Evolutionary conservation across 2,888 invertebrate species (phyloP).

Genomic region (Dynastes maya): DNA sequence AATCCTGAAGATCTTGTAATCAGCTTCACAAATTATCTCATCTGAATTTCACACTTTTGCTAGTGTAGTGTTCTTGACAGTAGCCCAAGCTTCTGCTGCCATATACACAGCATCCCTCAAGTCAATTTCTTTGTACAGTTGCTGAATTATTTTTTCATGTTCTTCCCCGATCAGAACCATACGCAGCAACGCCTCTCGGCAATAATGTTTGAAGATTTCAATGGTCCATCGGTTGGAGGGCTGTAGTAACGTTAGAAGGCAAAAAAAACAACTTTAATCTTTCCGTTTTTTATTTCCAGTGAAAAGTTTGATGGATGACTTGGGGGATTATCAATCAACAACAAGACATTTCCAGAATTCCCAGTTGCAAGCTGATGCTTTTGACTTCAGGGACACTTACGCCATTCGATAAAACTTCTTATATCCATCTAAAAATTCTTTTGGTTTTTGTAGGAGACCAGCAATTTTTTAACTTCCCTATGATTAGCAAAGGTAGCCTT

Average conservation of each 20-base stretch:
- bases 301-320: not conserved
- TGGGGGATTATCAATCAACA: not conserved
- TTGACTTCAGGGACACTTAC: not conserved
- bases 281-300: not conserved
- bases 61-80: not conserved
- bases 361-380: not conserved
- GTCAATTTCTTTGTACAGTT: too few species aligned
- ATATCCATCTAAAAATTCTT: not conserved
- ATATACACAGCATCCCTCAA: constrained; percentile 7
- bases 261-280: constrained; percentile 5
- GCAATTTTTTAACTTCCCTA: not conserved
- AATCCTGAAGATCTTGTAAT: too few species aligned
- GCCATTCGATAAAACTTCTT: not conserved
- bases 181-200: not conserved
- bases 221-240: not conserved
- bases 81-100: constrained; percentile 3
- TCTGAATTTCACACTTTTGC: too few species aligned
- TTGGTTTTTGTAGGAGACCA: not conserved
- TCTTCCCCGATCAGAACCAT: not conserved
- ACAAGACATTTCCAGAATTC: not conserved
- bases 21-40: too few species aligned
- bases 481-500: constrained; percentile 4
- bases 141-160: not conserved
- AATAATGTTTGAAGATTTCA: constrained; percentile 10
- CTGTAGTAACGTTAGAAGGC: not conserved